These are phyloP conservation scores for Acanthurus leucopareius DNA, from an alignment of 2,797 vertebrate genomes.

Conservation along the genomic window DNA sequence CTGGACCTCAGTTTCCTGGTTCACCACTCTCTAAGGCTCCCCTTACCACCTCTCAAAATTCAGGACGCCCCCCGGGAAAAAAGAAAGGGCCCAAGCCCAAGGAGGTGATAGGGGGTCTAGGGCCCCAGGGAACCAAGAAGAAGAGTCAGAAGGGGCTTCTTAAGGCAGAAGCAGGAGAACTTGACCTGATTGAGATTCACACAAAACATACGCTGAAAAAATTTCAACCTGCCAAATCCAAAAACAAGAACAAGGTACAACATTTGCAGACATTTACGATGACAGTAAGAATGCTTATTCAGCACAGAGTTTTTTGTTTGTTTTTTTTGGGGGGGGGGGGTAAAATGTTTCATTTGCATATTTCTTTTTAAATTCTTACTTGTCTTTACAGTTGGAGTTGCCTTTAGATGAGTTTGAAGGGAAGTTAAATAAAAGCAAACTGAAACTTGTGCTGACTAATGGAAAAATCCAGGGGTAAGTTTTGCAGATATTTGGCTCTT, in stretches of 20 bases:
- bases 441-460: slow-evolving; percentile 91
- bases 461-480: slow-evolving; percentile 87
- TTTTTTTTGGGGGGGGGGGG: background rate
- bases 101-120: slow-evolving; percentile 77
- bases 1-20: slow-evolving; percentile 88
- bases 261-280: background rate
- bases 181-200: slow-evolving; percentile 89
- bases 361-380: slow-evolving; percentile 3
- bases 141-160: slow-evolving; percentile 86
- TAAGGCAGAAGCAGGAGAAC: slow-evolving; percentile 86
- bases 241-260: slow-evolving; percentile 86
- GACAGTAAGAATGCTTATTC: background rate
- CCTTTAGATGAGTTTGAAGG: slow-evolving; percentile 89
- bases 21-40: slow-evolving; percentile 84
- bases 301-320: background rate
- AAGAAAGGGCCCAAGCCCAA: slow-evolving; percentile 90
- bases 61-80: slow-evolving; percentile 87
- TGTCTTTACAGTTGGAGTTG: slow-evolving; percentile 85
- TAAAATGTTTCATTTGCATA: background rate
- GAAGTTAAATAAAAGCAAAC: slow-evolving; percentile 91
- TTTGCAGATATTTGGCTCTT: background rate
- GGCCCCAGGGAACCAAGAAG: slow-evolving; percentile 84
- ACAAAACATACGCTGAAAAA: slow-evolving; percentile 90
- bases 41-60: slow-evolving; percentile 83
- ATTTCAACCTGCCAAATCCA: slow-evolving; percentile 85